Base-by-base conservation (phyloP, 1,140 invertebrate genomes). In the Elysia chlorotica region DNA sequence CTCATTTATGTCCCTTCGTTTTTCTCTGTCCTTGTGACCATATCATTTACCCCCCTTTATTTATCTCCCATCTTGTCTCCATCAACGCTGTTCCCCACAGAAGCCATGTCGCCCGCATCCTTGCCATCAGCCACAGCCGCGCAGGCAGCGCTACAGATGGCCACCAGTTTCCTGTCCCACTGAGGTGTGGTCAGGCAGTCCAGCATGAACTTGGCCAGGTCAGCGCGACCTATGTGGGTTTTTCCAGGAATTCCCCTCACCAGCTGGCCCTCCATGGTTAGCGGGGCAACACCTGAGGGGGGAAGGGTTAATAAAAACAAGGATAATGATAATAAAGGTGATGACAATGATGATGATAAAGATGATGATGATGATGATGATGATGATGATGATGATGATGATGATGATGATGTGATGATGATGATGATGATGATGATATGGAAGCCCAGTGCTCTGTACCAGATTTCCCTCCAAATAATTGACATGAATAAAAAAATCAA, bases 121-220 rank as follows among this genome's bases (percentile, higher is more conserved):
- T 14, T 48, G 10, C n/a, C n/a, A 10, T 48, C 41, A 14, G 41
- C 41, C n/a, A 14, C 41, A 48, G 10, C n/a, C n/a, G 10, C n/a
- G 10, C n/a, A 0, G 67, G 21, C 4, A 62, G 36, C 21, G 59
- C 48, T 14, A 79, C 38, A n/a, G n/a, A n/a, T n/a, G 10, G 75
- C 70, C 6, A 79, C 67, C 69, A 77, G 65, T 57, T 74, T 79
- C 14, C 65, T 72, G 36, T 77, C 48, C 25, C 71, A 80, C 17
- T 73, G 41, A 10, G 74, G 37, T 0, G 73, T 73, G 21, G 61
- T 61, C 36, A 80, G 37, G 68, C 65, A 68, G 31, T 72, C 38
- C 17, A 81, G 56, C 77, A 81, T 81, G 68, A 81, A 81, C 48
- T 72, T 73, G 2, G 75, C 80, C 14, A 81, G 56, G 65, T 81